Conservation (phyloP, 2,797 vertebrate genomes). For the Pseudocheirus occidentalis region DNA sequence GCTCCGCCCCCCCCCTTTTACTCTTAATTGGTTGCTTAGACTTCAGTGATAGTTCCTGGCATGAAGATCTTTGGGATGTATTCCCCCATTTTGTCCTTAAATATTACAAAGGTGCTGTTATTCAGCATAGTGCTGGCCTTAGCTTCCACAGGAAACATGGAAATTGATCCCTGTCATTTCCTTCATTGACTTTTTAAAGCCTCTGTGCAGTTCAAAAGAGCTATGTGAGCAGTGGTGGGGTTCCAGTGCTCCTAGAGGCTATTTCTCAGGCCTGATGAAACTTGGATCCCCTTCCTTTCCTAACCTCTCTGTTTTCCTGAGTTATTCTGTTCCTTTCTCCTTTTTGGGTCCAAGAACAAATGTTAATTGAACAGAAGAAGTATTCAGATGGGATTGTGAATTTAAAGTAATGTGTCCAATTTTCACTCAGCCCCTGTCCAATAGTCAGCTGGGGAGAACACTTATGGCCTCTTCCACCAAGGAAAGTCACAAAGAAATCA, state of each 20-base stretch:
- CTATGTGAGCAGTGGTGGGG: neutral
- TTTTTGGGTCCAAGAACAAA: neutral
- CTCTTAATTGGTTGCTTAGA: neutral
- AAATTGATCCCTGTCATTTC: constrained; percentile 25
- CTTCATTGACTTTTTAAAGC: constrained; percentile 19
- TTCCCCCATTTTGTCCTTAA: neutral
- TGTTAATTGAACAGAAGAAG: constrained; percentile 17
- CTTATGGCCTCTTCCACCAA: neutral
- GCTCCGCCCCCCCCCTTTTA: no score
- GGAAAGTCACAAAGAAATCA: neutral
- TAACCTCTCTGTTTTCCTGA: constrained; percentile 18
- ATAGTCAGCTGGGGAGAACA: neutral
- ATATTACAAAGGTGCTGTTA: neutral
- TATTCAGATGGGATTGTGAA: neutral
- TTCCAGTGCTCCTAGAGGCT: neutral
- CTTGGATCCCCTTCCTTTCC: neutral
- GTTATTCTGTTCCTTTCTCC: neutral
- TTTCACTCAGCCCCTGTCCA: neutral
- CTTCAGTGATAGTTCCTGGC: neutral
- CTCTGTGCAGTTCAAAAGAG: neutral
- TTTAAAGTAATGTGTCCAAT: neutral
- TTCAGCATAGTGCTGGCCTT: constrained; percentile 18
- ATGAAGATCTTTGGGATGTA: neutral
- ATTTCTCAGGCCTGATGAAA: neutral
- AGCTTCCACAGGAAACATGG: constrained; percentile 36